Conservation (phyloP, 2,113 vertebrate genomes). For the Notothenia coriiceps region DNA sequence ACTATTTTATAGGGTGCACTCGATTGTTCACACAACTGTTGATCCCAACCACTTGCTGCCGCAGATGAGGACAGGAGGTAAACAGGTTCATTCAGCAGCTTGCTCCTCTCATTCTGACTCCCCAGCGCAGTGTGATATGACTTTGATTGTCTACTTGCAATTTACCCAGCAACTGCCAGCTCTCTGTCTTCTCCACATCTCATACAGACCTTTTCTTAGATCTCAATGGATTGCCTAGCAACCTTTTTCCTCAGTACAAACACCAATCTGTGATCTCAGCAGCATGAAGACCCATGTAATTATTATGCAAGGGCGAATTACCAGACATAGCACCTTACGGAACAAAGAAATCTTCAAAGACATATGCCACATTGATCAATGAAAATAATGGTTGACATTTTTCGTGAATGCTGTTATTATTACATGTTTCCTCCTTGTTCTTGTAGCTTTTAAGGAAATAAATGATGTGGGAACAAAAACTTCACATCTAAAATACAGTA, state of each 20-base stretch:
- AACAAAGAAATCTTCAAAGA: slow-evolving; percentile 3
- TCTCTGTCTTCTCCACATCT: slow-evolving; percentile 70
- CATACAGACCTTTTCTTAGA: slow-evolving; percentile 76
- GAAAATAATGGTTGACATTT: not conserved
- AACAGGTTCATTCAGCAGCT: slow-evolving; percentile 45
- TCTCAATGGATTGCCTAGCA: slow-evolving; percentile 80
- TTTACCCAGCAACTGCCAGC: slow-evolving; percentile 75
- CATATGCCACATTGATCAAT: not conserved
- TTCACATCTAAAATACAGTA: slow-evolving; percentile 9
- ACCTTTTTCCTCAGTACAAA: slow-evolving; percentile 71
- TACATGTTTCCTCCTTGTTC: not conserved
- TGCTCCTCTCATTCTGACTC: slow-evolving; percentile 47
- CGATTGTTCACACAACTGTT: slow-evolving; percentile 60
- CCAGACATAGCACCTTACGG: slow-evolving; percentile 18
- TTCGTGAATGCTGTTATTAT: not conserved
- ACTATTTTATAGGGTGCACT: slow-evolving; percentile 44
- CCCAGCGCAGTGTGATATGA: slow-evolving; percentile 69
- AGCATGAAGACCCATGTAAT: slow-evolving; percentile 58
- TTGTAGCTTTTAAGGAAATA: not conserved
- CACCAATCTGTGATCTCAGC: slow-evolving; percentile 60
- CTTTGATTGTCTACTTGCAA: slow-evolving; percentile 75
- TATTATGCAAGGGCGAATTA: slow-evolving; percentile 49
- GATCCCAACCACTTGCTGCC: slow-evolving; percentile 50
- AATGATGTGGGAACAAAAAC: not conserved
- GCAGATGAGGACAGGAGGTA: slow-evolving; percentile 43